A percentile compares a stretch with the other conserved stretches of the same genome.
phyloP scores from a whole-genome alignment of 2,113 vertebrate species.

The Cochlearius cochlearius region DNA sequence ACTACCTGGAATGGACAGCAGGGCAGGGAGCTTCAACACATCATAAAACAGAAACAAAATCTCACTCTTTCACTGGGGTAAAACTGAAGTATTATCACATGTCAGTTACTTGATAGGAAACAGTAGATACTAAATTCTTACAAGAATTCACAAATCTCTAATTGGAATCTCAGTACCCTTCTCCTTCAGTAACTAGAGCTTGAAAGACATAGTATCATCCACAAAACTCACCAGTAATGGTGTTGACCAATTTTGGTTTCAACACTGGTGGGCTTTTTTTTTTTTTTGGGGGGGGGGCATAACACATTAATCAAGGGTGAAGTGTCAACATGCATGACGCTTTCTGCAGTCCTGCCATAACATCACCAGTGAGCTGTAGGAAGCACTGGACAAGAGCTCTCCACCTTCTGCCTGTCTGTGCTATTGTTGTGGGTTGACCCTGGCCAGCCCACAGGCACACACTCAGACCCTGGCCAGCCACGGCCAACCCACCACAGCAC shows the following conservation, averaged over 20 bases:
- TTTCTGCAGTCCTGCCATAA: background rate
- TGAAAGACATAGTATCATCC: background rate
- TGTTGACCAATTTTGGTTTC: background rate
- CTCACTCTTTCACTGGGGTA: background rate
- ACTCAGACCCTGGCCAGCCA: too few relatives aligned
- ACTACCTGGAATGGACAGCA: background rate
- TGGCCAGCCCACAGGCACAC: background rate
- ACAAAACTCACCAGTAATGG: background rate
- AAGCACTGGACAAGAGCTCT: background rate
- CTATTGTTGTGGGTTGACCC: background rate
- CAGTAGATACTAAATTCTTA: background rate
- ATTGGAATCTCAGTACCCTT: background rate
- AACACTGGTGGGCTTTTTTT: too few relatives aligned
- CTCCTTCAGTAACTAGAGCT: background rate
- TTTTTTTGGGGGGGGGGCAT: background rate
- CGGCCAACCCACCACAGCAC: background rate
- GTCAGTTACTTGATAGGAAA: background rate
- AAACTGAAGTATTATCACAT: background rate
- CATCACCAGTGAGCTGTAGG: background rate
- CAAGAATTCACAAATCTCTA: background rate
- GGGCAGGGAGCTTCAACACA: background rate
- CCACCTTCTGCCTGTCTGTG: background rate
- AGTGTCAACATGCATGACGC: background rate
- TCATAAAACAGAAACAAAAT: background rate
- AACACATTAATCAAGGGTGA: background rate